Evolutionary conservation across 2,113 vertebrate species (phyloP).

Genomic region (Zosterops japonicus): DNA sequence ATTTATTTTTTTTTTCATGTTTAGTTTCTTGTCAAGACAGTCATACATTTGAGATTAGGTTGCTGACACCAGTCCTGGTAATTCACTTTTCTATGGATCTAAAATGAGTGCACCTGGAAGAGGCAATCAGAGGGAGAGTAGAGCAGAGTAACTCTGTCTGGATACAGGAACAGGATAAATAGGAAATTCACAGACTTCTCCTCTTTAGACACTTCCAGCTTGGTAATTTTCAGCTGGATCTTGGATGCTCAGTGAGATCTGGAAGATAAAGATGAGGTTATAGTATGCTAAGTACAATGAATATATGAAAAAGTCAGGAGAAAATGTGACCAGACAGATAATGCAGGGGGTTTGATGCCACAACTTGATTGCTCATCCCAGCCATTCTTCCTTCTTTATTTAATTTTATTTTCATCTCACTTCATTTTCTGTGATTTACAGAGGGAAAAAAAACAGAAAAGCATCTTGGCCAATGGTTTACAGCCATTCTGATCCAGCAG

Average conservation of each 20-base stretch:
- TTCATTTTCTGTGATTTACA: not conserved
- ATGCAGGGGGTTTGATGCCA: not conserved
- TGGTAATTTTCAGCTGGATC: not conserved
- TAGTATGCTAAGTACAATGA: not conserved
- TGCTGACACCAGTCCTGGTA: not conserved
- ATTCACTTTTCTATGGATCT: not conserved
- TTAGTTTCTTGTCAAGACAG: not conserved
- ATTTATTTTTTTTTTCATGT: not conserved
- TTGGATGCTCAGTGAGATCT: not conserved
- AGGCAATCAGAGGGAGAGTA: not conserved
- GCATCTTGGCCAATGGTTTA: not conserved
- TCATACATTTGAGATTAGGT: not conserved
- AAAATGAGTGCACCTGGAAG: not conserved
- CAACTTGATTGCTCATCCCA: not conserved
- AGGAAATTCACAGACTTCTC: not conserved
- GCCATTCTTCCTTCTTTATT: not conserved
- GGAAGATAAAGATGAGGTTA: not conserved
- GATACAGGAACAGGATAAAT: not conserved
- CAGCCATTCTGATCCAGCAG: not conserved
- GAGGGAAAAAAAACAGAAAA: fast-evolving
- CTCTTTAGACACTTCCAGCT: not conserved
- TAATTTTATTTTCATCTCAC: not conserved
- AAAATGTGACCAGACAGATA: not conserved
- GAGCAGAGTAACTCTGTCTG: not conserved
- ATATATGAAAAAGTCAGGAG: not conserved